Evolutionary conservation across 2,113 vertebrate species (phyloP).

Genomic region (Acanthochromis polyacanthus): DNA sequence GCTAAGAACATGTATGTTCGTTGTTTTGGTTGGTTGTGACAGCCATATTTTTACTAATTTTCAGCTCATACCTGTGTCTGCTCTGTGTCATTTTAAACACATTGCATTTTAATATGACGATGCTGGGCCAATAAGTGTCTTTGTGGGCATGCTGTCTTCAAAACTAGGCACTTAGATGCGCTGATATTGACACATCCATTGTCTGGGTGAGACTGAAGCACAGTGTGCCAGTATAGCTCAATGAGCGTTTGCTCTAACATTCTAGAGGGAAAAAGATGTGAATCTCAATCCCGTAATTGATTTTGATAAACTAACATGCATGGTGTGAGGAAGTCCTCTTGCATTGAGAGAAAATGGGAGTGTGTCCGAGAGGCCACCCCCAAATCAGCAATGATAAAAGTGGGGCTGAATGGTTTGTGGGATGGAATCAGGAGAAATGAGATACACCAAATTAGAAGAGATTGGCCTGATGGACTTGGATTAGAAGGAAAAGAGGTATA

Average conservation of each 20-base stretch:
- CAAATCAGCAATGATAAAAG: constrained; percentile 78
- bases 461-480: constrained; percentile 84
- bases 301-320: constrained; percentile 77
- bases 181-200: constrained; percentile 37
- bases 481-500: constrained; percentile 80
- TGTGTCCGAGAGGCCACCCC: constrained; percentile 57
- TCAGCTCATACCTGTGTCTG: background rate
- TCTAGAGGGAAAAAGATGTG: constrained; percentile 13
- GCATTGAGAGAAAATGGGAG: constrained; percentile 62
- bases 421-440: constrained; percentile 82
- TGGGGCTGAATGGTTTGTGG: constrained; percentile 76
- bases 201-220: constrained; percentile 26
- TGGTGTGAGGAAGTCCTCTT: constrained; percentile 77
- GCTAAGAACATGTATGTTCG: background rate
- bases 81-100: background rate
- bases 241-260: constrained; percentile 31
- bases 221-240: background rate
- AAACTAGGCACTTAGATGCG: constrained; percentile 13
- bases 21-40: background rate
- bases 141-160: constrained; percentile 17
- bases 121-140: constrained; percentile 6
- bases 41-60: background rate
- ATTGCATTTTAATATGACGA: background rate
- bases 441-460: constrained; percentile 83
- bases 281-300: constrained; percentile 74